Evolutionary conservation across 2,888 invertebrate species (phyloP).

Genomic region (Miltochrista miniata): DNA sequence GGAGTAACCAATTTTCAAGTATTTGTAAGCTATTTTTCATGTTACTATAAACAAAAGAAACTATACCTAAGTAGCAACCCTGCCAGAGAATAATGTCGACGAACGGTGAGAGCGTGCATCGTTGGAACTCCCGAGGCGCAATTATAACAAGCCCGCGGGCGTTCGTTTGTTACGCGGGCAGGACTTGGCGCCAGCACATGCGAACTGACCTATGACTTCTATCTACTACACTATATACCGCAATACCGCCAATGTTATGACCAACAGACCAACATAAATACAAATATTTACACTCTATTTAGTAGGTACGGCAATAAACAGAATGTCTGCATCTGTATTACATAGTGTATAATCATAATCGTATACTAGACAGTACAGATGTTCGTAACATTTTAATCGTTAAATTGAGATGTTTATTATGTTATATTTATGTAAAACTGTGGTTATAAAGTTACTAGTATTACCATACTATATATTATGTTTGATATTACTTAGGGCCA

Average conservation of each 20-base stretch:
- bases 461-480: too few species aligned
- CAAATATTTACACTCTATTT: conserved; percentile 19
- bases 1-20: too few species aligned
- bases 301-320: conserved; percentile 16
- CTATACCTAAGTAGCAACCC: conserved; percentile 13
- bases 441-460: not conserved
- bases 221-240: conserved; percentile 6
- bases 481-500: too few species aligned
- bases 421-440: not conserved
- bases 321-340: conserved; percentile 5
- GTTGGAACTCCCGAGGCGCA: conserved; percentile 44
- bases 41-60: not conserved
- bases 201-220: conserved; percentile 41
- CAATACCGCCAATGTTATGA: conserved; percentile 19
- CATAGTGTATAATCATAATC: conserved; percentile 1
- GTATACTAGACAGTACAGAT: not conserved
- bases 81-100: conserved; percentile 30
- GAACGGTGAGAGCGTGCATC: conserved; percentile 24
- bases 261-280: conserved; percentile 20
- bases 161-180: conserved; percentile 52
- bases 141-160: conserved; percentile 68
- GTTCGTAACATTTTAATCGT: conserved; percentile 2
- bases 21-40: too few species aligned
- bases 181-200: conserved; percentile 30
- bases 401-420: conserved; percentile 11